These are phyloP conservation scores for Trematomus loennbergii DNA, from an alignment of 2,113 vertebrate genomes.

Conservation along the genomic window DNA sequence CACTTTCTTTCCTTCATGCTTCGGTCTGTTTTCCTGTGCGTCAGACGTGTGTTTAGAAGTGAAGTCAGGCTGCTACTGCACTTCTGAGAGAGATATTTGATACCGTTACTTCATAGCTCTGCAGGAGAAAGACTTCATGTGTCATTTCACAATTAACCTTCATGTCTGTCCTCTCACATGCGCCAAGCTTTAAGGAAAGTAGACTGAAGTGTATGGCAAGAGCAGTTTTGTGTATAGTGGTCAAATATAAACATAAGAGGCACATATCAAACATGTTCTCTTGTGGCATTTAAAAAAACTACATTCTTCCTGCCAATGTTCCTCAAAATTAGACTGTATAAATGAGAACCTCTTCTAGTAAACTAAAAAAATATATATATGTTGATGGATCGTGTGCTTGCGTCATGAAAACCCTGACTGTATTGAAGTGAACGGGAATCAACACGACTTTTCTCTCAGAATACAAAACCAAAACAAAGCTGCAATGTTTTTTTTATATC, in stretches of 20 bases:
- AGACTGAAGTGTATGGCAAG: not conserved
- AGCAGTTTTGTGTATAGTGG: not conserved
- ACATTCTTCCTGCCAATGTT: not conserved
- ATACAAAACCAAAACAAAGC: too few species aligned
- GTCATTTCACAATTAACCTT: conserved; percentile 55
- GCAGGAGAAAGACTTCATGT: conserved; percentile 36
- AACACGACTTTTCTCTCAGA: too few species aligned
- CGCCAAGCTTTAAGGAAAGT: not conserved
- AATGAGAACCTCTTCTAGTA: not conserved
- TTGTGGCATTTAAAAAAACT: too few species aligned
- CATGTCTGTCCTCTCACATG: conserved; percentile 1
- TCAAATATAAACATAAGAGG: too few species aligned
- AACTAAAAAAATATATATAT: not conserved
- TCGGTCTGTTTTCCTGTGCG: conserved; percentile 41
- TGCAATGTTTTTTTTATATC: too few species aligned
- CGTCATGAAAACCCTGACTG: not conserved
- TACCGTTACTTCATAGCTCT: conserved; percentile 41
- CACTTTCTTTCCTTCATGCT: conserved; percentile 52
- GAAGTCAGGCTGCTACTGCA: conserved; percentile 57
- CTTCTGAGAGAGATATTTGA: conserved; percentile 65
- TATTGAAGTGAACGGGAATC: not conserved
- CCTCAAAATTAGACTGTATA: not conserved
- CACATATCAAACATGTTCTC: too few species aligned
- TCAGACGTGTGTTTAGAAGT: conserved; percentile 51
- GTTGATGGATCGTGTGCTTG: not conserved